A percentile compares a stretch with the other conserved stretches of the same genome.
These are phyloP conservation scores for Larimichthys crocea DNA, from an alignment of 2,113 vertebrate genomes.

Conservation along the genomic window DNA sequence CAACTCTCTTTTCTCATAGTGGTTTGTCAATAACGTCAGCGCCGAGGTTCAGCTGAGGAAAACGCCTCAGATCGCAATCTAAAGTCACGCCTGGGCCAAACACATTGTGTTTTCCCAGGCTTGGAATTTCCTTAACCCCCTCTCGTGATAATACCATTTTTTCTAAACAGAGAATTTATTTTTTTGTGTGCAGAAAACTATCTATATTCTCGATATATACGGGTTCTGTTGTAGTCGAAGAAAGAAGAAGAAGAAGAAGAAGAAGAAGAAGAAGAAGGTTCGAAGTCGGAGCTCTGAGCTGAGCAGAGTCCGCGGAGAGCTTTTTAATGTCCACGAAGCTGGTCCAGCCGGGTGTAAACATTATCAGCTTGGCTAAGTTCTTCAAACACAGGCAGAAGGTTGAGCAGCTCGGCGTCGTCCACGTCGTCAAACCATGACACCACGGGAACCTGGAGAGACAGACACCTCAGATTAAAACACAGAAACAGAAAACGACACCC, in stretches of 20 bases:
- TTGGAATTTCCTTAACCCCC: conserved; percentile 34
- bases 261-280: neutral
- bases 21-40: conserved; percentile 41
- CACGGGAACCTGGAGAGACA: conserved; percentile 85
- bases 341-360: conserved; percentile 88
- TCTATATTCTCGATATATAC: neutral
- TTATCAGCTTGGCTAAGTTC: conserved; percentile 89
- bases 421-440: conserved; percentile 94
- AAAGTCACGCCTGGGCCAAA: conserved; percentile 17
- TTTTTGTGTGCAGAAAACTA: conserved; percentile 9
- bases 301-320: conserved; percentile 29
- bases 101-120: conserved; percentile 31
- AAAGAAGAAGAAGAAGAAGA: too few species aligned
- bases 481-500: neutral
- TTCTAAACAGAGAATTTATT: conserved; percentile 35
- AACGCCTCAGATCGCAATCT: conserved; percentile 45
- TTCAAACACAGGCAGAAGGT: conserved; percentile 91
- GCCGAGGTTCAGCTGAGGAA: conserved; percentile 24
- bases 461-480: neutral
- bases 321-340: conserved; percentile 85
- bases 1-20: conserved; percentile 20
- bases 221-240: conserved; percentile 3
- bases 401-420: conserved; percentile 90
- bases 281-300: neutral
- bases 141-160: conserved; percentile 5